phyloP scores from a whole-genome alignment of 2,888 invertebrate species.

The Gandaritis pyraliata region DNA sequence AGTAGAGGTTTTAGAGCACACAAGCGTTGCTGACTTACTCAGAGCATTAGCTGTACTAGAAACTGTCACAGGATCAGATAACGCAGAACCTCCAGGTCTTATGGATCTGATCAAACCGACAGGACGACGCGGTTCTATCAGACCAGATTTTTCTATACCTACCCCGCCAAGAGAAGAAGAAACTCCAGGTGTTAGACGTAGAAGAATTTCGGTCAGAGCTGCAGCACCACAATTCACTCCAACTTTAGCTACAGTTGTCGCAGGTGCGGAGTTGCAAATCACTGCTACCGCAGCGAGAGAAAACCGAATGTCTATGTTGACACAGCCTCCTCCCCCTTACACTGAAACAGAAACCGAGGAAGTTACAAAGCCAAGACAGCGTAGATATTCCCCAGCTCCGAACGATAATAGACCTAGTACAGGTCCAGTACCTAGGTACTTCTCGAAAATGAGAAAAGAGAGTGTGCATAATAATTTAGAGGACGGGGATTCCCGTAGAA shows the following conservation, averaged over 20 bases:
- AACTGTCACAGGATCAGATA: conserved; percentile 56
- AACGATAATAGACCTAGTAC: conserved; percentile 63
- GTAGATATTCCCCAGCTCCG: conserved; percentile 77
- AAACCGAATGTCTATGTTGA: conserved; percentile 73
- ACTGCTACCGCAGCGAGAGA: conserved; percentile 75
- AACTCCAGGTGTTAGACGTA: conserved; percentile 63
- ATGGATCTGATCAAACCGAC: conserved; percentile 60
- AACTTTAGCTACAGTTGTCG: conserved; percentile 76
- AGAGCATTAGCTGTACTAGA: conserved; percentile 89
- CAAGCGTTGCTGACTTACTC: conserved; percentile 92
- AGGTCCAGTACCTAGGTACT: conserved; percentile 76
- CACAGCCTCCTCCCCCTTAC: conserved; percentile 78
- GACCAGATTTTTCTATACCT: conserved; percentile 65
- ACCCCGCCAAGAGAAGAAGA: conserved; percentile 62
- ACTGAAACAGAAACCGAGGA: conserved; percentile 62
- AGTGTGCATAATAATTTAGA: conserved; percentile 55
- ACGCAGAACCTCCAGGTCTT: conserved; percentile 53
- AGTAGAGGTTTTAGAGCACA: conserved; percentile 89
- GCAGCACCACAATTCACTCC: conserved; percentile 76
- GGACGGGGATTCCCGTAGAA: conserved; percentile 67
- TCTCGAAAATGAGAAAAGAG: conserved; percentile 73
- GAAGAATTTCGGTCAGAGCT: conserved; percentile 74
- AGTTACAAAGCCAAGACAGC: conserved; percentile 58
- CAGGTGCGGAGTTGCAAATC: conserved; percentile 74
- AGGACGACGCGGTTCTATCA: conserved; percentile 67